Evolutionary conservation across 2,888 invertebrate genomes (phyloP).

Genomic region (Andrena chrysosceles): DNA sequence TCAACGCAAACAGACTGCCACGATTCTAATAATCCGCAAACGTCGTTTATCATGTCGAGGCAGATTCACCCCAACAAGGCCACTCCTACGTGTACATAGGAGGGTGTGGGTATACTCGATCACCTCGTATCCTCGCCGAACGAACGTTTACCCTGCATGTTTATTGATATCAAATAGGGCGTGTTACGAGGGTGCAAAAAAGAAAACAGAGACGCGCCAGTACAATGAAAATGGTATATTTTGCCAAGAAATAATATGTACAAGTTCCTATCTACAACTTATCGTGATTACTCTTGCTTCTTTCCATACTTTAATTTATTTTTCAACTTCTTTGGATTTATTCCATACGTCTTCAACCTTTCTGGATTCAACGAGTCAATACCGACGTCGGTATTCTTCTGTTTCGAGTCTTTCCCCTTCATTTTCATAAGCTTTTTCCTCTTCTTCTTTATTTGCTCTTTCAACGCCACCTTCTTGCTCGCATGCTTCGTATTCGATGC

Average conservation of each 20-base stretch:
- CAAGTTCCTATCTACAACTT: slow-evolving; percentile 34
- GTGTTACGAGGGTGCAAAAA: not conserved
- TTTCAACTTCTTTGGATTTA: slow-evolving; percentile 95
- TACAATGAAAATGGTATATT: slow-evolving; percentile 20
- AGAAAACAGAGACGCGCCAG: not conserved
- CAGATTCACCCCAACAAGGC: slow-evolving; percentile 54
- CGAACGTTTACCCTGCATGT: slow-evolving; percentile 28
- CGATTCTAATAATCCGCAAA: slow-evolving; percentile 81
- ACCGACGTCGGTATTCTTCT: slow-evolving; percentile 36
- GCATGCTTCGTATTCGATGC: slow-evolving; percentile 7
- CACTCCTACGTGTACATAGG: slow-evolving; percentile 54
- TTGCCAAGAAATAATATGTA: slow-evolving; percentile 33
- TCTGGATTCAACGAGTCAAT: slow-evolving; percentile 87
- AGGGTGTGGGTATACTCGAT: slow-evolving; percentile 53
- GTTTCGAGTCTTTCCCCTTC: slow-evolving; percentile 38
- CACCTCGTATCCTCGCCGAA: slow-evolving; percentile 28
- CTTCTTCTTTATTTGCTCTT: slow-evolving; percentile 33
- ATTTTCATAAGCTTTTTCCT: slow-evolving; percentile 36
- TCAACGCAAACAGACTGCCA: slow-evolving; percentile 73
- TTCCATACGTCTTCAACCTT: slow-evolving; percentile 95
- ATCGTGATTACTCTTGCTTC: slow-evolving; percentile 78
- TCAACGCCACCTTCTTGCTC: slow-evolving; percentile 54
- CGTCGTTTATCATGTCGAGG: slow-evolving; percentile 80
- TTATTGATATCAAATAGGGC: slow-evolving; percentile 44
- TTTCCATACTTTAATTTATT: slow-evolving; percentile 90